Percentiles rank a stretch among this genome's conserved stretches.
These are phyloP conservation scores for Synanthedon tipuliformis DNA, from an alignment of 2,888 invertebrate species.

Conservation along the genomic window DNA sequence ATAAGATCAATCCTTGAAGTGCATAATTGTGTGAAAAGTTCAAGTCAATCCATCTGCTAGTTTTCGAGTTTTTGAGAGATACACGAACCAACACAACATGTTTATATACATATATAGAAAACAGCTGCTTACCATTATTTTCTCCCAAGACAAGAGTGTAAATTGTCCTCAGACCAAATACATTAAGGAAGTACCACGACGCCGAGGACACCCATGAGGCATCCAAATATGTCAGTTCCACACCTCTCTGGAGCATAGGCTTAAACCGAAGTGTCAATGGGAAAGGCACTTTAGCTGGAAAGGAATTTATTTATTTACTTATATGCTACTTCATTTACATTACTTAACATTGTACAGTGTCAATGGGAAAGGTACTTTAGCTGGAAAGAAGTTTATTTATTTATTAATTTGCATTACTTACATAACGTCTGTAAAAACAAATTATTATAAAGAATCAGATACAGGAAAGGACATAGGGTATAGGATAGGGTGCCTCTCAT, in stretches of 20 bases:
- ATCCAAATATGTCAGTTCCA: constrained; percentile 94
- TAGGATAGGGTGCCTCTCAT: background rate
- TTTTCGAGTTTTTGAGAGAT: no score
- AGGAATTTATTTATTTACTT: background rate
- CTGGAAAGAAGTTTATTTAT: constrained; percentile 43
- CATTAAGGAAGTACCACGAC: constrained; percentile 99
- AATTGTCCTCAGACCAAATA: constrained; percentile 97
- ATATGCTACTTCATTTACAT: no score
- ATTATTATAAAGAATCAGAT: background rate
- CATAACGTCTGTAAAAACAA: background rate
- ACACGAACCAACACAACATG: no score
- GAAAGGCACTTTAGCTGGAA: constrained; percentile 95
- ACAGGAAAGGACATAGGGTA: background rate
- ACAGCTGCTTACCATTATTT: constrained; percentile 80
- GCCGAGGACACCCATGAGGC: constrained; percentile 99
- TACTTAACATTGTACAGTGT: constrained; percentile 74
- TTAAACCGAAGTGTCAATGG: constrained; percentile 98
- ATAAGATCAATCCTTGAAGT: no score
- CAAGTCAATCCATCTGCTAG: no score
- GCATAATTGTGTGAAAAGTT: no score
- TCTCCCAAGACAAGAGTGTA: constrained; percentile 97
- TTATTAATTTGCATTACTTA: no score
- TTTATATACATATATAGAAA: no score
- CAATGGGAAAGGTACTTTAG: constrained; percentile 98
- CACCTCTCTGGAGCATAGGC: constrained; percentile 98